Base-by-base conservation (phyloP, 2,797 vertebrate species). In the Karalla daura region DNA sequence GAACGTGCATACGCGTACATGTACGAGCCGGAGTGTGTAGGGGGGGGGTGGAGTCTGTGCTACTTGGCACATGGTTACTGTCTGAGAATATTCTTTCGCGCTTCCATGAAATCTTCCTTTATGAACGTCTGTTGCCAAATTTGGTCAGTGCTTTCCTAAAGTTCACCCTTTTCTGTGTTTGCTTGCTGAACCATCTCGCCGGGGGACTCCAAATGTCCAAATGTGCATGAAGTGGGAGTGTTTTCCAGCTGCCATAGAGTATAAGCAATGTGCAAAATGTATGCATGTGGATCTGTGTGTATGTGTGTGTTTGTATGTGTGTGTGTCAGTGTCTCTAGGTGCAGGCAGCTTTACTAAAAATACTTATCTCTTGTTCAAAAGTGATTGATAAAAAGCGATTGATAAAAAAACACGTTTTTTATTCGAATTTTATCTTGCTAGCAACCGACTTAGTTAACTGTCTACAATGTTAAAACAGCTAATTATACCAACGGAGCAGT, bases 21-120 rank as follows among this genome's bases (percentile, higher is more conserved):
- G 49, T 39, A 44, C 33, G 17, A 46, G 55, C 33, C 52, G 63
- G 37, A 56, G 18, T 63, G 28, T 60, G 55, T 46, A 35, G 47
- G 63, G 68, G 65, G 35, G 47, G 63, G 70, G 65, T 69, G 32
- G 32, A 68, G 43, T 21, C 10, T 11, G 68, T 54, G 53, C 63
- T 52, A 13, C 46, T 27, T 27, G 4, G 46, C 33, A 44, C 43
- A 67, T 75, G 76, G 55, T 78, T 83, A 55, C 23, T 67, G 46
- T 76, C 63, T 71, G 27, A 7, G 5, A 58, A 68, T 23, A 52
- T 67, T 20, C 27, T 23, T 30, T 49, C 36, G 28, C 4, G 9
- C n/a, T 44, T 5, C 13, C 9, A 63, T 21, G 27, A 81, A 54
- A 45, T 37, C 12, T 37, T 21, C 61, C 41, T 56, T 23, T 2